Percentiles rank a stretch among this genome's conserved stretches.
Evolutionary conservation across 2,797 vertebrate genomes (phyloP).

Genomic region (Ctenochaetus hawaiiensis): DNA sequence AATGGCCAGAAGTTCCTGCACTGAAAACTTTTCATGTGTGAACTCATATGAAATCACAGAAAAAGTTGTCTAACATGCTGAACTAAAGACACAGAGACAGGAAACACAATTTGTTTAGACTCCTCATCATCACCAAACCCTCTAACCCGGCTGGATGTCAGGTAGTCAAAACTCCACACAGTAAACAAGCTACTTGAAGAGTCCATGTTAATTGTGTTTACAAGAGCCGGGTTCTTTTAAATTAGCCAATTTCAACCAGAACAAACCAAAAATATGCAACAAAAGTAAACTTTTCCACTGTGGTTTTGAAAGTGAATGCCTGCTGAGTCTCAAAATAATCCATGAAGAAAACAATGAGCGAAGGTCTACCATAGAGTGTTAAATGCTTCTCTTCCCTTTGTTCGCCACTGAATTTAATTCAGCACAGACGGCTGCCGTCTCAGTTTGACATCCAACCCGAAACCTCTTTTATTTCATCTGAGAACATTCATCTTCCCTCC

Average conservation of each 20-base stretch:
- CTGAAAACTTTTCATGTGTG: not conserved
- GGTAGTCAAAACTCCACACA: conserved; percentile 25
- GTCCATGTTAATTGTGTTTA: conserved; percentile 35
- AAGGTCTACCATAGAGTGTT: not conserved
- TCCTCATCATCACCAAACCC: conserved; percentile 30
- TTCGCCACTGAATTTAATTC: not conserved
- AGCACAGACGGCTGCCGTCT: not conserved
- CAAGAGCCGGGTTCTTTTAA: conserved; percentile 10
- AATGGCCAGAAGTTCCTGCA: not conserved
- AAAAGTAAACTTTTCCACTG: conserved; percentile 48
- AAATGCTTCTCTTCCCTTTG: not conserved
- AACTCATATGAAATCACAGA: not conserved
- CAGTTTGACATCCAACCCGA: not conserved
- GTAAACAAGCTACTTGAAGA: conserved; percentile 42
- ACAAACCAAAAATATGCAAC: conserved; percentile 27
- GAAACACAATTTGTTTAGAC: conserved; percentile 20
- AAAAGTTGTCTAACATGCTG: not conserved
- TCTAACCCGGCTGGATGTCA: conserved; percentile 27
- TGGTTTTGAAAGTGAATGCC: conserved; percentile 16
- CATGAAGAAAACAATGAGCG: not conserved
- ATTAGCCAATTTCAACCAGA: conserved; percentile 13
- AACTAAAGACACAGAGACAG: conserved; percentile 12
- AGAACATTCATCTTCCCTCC: not conserved
- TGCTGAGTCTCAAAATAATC: conserved; percentile 1
- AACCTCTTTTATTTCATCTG: not conserved